phyloP scores from a whole-genome alignment of 2,888 invertebrate species.

The Polymixis lichenea region DNA sequence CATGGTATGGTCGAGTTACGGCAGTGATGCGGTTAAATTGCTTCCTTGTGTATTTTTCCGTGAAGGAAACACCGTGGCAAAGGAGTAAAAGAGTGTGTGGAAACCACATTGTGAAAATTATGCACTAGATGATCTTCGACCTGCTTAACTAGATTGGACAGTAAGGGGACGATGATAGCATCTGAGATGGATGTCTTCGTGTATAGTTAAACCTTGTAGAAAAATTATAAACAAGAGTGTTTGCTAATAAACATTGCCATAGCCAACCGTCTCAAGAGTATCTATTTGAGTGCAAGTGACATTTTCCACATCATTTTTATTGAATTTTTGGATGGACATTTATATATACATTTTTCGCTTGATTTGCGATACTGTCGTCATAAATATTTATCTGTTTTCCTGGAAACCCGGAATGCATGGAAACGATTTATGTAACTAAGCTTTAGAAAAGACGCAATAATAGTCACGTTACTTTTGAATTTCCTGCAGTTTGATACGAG shows the following conservation, averaged over 20 bases:
- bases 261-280: neutral
- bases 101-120: neutral
- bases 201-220: slow-evolving; percentile 10
- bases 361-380: neutral
- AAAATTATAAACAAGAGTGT: slow-evolving; percentile 3
- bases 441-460: neutral
- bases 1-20: slow-evolving; percentile 20
- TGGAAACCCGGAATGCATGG: too few relatives aligned
- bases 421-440: neutral
- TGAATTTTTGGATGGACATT: neutral
- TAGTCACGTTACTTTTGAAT: slow-evolving; percentile 14
- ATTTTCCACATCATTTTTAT: neutral
- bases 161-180: slow-evolving; percentile 1
- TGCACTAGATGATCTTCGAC: slow-evolving; percentile 25
- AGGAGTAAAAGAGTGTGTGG: slow-evolving; percentile 10
- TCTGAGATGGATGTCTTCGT: slow-evolving; percentile 9
- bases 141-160: slow-evolving; percentile 1
- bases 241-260: too few relatives aligned
- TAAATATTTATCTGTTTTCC: neutral
- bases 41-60: slow-evolving; percentile 19
- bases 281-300: neutral
- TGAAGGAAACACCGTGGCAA: slow-evolving; percentile 25
- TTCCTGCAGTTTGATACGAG: slow-evolving; percentile 4
- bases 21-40: slow-evolving; percentile 21
- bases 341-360: too few relatives aligned